phyloP scores from a whole-genome alignment of 2,797 vertebrate species.

The Gadopsis marmoratus region DNA sequence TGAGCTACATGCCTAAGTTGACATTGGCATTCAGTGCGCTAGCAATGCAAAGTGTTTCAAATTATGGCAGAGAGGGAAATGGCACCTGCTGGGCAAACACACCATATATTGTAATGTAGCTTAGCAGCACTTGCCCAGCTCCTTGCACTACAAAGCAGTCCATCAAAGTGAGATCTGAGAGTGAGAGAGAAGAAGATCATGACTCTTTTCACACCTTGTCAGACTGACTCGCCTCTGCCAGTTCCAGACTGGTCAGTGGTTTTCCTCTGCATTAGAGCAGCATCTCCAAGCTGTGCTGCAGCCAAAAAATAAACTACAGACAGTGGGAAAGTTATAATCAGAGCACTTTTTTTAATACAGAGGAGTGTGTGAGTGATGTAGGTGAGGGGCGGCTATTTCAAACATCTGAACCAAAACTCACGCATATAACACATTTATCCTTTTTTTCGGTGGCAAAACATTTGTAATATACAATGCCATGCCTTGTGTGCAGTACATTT shows the following conservation, averaged over 20 bases:
- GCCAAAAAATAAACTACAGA: slow-evolving; percentile 47
- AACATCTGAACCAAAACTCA: slow-evolving; percentile 14
- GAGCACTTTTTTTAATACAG: slow-evolving; percentile 8
- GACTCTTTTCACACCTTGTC: slow-evolving; percentile 86
- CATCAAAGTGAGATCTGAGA: slow-evolving; percentile 84
- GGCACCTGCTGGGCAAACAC: slow-evolving; percentile 81
- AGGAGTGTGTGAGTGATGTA: not conserved
- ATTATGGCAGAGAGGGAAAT: slow-evolving; percentile 75
- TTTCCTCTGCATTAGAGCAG: slow-evolving; percentile 49
- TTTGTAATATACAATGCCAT: not conserved
- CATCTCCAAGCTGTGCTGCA: slow-evolving; percentile 46
- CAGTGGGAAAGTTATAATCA: slow-evolving; percentile 20
- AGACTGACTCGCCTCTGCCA: slow-evolving; percentile 71
- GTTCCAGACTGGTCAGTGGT: slow-evolving; percentile 61
- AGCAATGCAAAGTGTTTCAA: slow-evolving; percentile 74
- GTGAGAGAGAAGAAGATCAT: slow-evolving; percentile 78
- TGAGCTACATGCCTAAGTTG: slow-evolving; percentile 69
- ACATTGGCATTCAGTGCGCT: slow-evolving; percentile 72
- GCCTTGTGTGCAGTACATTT: not conserved
- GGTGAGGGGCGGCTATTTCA: not conserved
- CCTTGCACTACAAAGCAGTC: slow-evolving; percentile 82
- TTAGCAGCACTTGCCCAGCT: slow-evolving; percentile 77
- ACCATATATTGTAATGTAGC: slow-evolving; percentile 77
- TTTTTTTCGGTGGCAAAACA: not conserved
- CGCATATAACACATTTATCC: not conserved